A percentile compares a stretch with the other conserved stretches of the same genome.
phyloP scores from a whole-genome alignment of 2,797 vertebrate species.

The Lithobates sylvaticus region DNA sequence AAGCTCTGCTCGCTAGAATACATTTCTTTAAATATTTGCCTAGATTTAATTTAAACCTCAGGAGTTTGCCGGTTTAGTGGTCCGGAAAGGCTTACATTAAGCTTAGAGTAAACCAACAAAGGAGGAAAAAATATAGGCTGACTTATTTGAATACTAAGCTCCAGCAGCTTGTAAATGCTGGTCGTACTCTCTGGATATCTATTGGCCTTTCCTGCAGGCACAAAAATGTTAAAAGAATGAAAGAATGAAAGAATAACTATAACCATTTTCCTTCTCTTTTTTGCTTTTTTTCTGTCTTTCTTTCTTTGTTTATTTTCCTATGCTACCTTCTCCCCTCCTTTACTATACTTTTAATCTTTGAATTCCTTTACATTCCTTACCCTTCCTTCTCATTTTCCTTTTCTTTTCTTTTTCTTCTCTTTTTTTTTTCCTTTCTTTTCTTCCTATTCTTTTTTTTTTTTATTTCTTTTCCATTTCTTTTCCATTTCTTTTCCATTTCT shows the following conservation, averaged over 20 bases:
- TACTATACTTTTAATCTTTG: too few species aligned
- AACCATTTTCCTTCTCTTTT: too few species aligned
- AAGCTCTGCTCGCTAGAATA: neutral
- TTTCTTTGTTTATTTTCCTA: too few species aligned
- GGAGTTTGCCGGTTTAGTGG: constrained; percentile 1
- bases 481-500: too few species aligned
- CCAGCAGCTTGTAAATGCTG: neutral
- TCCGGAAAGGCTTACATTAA: constrained; percentile 22
- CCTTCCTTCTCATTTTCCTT: too few species aligned
- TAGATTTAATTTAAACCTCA: constrained; percentile 28
- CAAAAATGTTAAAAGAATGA: neutral
- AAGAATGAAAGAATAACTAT: neutral
- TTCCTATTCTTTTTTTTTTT: too few species aligned
- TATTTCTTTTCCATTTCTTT: too few species aligned
- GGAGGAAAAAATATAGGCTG: neutral
- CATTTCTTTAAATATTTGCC: constrained; percentile 50
- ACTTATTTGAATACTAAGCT: neutral
- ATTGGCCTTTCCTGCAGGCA: neutral
- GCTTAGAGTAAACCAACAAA: constrained; percentile 20
- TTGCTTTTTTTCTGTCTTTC: too few species aligned
- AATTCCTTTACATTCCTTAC: too few species aligned
- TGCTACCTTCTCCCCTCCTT: too few species aligned
- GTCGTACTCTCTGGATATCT: neutral
- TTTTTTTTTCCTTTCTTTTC: too few species aligned
- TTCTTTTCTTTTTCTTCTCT: too few species aligned